Evolutionary conservation across 2,113 vertebrate genomes (phyloP).

Genomic region (Scophthalmus maximus): DNA sequence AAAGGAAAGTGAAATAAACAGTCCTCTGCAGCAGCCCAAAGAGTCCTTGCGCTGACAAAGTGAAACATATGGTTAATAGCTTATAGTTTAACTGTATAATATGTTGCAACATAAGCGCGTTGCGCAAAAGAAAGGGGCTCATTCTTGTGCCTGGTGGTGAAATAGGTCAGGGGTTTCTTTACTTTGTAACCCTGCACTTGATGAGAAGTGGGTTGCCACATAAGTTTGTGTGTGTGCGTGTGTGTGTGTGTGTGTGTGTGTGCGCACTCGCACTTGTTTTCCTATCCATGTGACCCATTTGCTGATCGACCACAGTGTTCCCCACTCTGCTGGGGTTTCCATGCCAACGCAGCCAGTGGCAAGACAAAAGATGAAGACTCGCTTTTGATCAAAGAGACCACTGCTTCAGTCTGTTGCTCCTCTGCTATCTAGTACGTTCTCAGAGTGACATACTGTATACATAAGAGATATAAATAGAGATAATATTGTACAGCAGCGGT

Average conservation of each 20-base stretch:
- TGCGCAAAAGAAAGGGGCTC: conserved; percentile 58
- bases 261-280: conserved; percentile 55
- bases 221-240: conserved; percentile 17
- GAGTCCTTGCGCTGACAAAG: neutral
- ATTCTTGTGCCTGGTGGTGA: conserved; percentile 42
- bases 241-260: conserved; percentile 20
- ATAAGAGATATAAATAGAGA: neutral
- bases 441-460: conserved; percentile 16
- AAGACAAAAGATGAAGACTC: conserved; percentile 82
- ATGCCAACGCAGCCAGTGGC: conserved; percentile 84
- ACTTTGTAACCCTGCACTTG: conserved; percentile 60
- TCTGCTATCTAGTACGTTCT: conserved; percentile 8
- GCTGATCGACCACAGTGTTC: conserved; percentile 81
- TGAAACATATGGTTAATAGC: conserved; percentile 8
- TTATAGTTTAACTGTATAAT: conserved; percentile 43
- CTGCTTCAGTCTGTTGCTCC: conserved; percentile 40
- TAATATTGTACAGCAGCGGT: neutral
- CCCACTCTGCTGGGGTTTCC: conserved; percentile 81
- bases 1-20: conserved; percentile 14
- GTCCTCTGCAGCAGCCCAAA: neutral
- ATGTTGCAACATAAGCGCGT: conserved; percentile 61
- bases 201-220: conserved; percentile 51
- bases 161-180: conserved; percentile 72
- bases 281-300: conserved; percentile 81
- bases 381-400: conserved; percentile 54